These are phyloP conservation scores for Thamnophis elegans DNA, from an alignment of 2,797 vertebrate species.

Conservation along the genomic window DNA sequence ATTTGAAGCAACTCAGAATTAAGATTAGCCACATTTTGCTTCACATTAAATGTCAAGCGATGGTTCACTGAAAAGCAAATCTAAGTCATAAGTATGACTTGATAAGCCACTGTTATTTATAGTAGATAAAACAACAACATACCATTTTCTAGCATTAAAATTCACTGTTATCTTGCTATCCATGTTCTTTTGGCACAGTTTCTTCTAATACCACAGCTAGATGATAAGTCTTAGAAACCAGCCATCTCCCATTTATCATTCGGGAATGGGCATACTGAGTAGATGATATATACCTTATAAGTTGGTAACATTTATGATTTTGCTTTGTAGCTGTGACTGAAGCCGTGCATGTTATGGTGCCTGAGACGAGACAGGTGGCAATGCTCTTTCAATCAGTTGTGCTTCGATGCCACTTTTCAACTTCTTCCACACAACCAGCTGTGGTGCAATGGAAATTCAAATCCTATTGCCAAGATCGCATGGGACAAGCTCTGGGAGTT, in stretches of 20 bases:
- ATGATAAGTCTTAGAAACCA: conserved; percentile 7
- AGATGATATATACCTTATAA: background rate
- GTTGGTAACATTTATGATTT: conserved; percentile 34
- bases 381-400: conserved; percentile 94
- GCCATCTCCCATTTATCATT: conserved; percentile 2
- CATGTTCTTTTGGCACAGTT: background rate
- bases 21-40: background rate
- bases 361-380: conserved; percentile 85
- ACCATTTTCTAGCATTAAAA: background rate
- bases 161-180: background rate
- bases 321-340: conserved; percentile 73
- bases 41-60: background rate
- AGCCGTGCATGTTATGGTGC: conserved; percentile 85
- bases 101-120: background rate
- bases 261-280: background rate
- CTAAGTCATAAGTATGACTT: background rate
- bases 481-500: conserved; percentile 85
- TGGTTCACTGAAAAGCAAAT: background rate
- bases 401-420: conserved; percentile 90
- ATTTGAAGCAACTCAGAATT: background rate
- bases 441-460: conserved; percentile 98
- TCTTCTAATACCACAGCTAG: conserved; percentile 20
- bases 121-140: background rate
- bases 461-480: conserved; percentile 92
- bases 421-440: conserved; percentile 82